Evolutionary conservation across 2,797 vertebrate genomes (phyloP).

Genomic region (Sebastes jordani): DNA sequence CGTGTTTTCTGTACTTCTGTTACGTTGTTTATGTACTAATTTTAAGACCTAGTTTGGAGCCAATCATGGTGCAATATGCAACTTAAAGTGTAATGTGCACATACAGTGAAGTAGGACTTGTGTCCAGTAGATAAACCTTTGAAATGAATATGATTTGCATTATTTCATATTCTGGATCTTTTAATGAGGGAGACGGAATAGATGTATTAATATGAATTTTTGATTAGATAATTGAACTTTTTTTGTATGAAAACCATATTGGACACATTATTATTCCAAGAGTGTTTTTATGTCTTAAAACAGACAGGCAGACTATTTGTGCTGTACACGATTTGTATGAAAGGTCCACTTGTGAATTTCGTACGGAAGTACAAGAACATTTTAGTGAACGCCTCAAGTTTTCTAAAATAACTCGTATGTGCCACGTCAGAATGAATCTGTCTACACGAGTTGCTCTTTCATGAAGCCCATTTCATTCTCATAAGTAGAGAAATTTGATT

Average conservation of each 20-base stretch:
- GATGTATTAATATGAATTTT: rapidly evolving
- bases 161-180: not conserved
- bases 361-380: not conserved
- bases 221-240: not conserved
- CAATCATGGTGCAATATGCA: not conserved
- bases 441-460: not conserved
- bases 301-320: not conserved
- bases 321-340: not conserved
- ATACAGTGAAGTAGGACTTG: not conserved
- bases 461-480: not conserved
- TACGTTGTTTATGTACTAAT: no score
- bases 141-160: not conserved
- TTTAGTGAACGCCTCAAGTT: no score
- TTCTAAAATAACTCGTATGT: not conserved
- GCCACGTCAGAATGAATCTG: not conserved
- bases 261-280: not conserved
- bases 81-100: not conserved
- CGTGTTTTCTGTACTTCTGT: no score
- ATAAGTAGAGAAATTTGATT: not conserved
- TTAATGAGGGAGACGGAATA: not conserved
- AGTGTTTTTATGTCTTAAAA: not conserved
- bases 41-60: not conserved
- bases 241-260: not conserved
- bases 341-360: not conserved
- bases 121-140: not conserved